Evolutionary conservation across 1,140 invertebrate species (phyloP).

Genomic region (Lepidurus apus): DNA sequence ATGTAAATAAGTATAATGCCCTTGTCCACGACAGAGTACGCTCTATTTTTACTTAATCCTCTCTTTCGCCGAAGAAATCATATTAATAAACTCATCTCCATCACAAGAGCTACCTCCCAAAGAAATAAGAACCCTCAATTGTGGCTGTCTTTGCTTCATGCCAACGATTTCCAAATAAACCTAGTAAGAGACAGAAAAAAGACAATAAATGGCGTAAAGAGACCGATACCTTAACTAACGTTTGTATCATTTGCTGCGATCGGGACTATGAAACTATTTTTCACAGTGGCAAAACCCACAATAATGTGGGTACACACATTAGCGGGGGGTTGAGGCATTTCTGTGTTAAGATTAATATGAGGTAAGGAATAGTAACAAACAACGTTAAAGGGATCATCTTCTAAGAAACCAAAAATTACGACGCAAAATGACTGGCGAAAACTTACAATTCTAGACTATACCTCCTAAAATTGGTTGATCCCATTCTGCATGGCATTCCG

Average conservation of each 20-base stretch:
- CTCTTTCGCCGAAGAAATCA: slow-evolving; percentile 61
- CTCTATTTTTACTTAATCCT: slow-evolving; percentile 52
- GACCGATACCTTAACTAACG: slow-evolving; percentile 36
- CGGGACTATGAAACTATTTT: slow-evolving; percentile 14
- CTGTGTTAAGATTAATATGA: slow-evolving; percentile 7
- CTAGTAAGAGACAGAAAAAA: not conserved
- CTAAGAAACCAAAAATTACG: not conserved
- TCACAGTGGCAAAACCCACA: slow-evolving; percentile 30
- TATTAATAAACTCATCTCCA: slow-evolving; percentile 55
- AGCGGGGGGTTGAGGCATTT: slow-evolving; percentile 24
- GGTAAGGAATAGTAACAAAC: slow-evolving; percentile 34
- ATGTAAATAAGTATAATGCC: slow-evolving; percentile 33
- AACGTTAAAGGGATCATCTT: not conserved
- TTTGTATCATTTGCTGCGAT: slow-evolving; percentile 29
- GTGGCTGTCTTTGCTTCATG: slow-evolving; percentile 59
- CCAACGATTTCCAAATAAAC: slow-evolving; percentile 51
- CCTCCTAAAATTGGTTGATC: no score
- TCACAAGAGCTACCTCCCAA: slow-evolving; percentile 60
- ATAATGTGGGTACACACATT: slow-evolving; percentile 34
- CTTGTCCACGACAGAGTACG: slow-evolving; percentile 13
- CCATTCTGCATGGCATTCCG: no score
- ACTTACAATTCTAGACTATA: no score
- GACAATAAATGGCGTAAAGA: not conserved
- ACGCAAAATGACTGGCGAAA: no score
- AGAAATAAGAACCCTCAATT: slow-evolving; percentile 70